phyloP scores from a whole-genome alignment of 37 sponge, comb jelly and placozoan species.

The Mnemiopsis leidyi region DNA sequence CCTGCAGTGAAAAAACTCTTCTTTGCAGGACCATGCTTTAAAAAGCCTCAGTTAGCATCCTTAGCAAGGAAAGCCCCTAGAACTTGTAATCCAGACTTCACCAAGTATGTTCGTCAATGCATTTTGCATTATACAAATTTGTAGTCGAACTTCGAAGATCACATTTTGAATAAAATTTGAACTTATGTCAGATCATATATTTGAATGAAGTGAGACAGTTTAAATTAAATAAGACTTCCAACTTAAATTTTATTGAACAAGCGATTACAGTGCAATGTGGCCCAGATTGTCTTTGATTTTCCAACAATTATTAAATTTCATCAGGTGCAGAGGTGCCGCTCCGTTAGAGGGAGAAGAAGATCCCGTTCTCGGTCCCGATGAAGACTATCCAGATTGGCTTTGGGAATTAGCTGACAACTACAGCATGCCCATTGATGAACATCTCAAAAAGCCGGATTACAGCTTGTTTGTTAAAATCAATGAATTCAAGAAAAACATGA shows the following conservation, averaged over 20 bases:
- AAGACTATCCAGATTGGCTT: constrained; percentile 61
- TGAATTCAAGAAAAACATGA: background rate
- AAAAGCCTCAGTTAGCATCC: background rate
- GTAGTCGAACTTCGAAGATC: background rate
- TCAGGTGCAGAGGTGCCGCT: constrained; percentile 36
- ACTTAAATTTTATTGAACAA: no score
- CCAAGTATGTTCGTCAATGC: background rate
- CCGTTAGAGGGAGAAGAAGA: constrained; percentile 54
- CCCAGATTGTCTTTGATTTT: no score
- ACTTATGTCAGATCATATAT: no score
- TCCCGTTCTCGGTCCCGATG: constrained; percentile 55
- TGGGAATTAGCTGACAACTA: constrained; percentile 50
- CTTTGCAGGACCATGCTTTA: background rate
- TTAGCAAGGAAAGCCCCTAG: background rate
- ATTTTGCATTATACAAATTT: background rate
- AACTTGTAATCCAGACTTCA: constrained; percentile 36
- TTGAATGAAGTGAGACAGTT: no score
- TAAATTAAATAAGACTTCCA: no score
- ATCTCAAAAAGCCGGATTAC: background rate
- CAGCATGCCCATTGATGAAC: constrained; percentile 51
- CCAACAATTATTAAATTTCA: no score
- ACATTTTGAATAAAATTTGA: no score
- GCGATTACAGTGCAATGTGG: background rate
- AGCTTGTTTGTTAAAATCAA: background rate
- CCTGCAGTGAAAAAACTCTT: no score